Percentiles rank a stretch among this genome's conserved stretches.
Conservation (phyloP, 2,888 invertebrate genomes). For the Aporophyla nigra region DNA sequence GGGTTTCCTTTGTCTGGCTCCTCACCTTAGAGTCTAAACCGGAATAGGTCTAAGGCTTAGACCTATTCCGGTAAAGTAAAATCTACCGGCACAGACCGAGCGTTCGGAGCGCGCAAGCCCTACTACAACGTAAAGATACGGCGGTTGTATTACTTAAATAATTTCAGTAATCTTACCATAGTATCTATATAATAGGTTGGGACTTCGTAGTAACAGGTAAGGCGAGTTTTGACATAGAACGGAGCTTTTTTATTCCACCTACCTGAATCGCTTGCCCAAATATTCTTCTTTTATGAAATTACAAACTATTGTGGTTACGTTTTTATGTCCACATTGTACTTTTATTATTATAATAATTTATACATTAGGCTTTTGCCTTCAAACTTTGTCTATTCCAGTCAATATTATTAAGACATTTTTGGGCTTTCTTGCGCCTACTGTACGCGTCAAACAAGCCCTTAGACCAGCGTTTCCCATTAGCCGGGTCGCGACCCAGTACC, state of each 20-base stretch:
- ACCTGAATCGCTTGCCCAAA: too few relatives aligned
- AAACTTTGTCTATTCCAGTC: background rate
- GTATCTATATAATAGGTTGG: background rate
- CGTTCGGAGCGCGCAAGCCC: too few relatives aligned
- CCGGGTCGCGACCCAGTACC: too few relatives aligned
- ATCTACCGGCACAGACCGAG: too few relatives aligned
- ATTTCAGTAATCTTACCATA: background rate
- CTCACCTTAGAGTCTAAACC: too few relatives aligned
- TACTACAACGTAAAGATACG: too few relatives aligned
- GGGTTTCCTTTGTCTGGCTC: too few relatives aligned
- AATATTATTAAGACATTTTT: background rate
- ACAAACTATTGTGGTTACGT: conserved; percentile 5
- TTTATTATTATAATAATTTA: background rate
- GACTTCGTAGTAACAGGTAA: background rate
- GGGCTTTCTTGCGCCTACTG: background rate
- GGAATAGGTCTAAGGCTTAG: too few relatives aligned
- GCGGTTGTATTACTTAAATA: background rate
- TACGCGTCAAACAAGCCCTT: background rate
- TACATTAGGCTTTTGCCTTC: background rate
- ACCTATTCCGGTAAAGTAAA: too few relatives aligned
- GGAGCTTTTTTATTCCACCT: too few relatives aligned
- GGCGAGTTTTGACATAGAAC: background rate
- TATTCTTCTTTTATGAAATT: conserved; percentile 21
- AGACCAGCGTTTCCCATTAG: too few relatives aligned
- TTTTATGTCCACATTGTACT: background rate